A percentile compares a stretch with the other conserved stretches of the same genome.
These are phyloP conservation scores for Elegia similella DNA, from an alignment of 2,888 invertebrate species.

Conservation along the genomic window DNA sequence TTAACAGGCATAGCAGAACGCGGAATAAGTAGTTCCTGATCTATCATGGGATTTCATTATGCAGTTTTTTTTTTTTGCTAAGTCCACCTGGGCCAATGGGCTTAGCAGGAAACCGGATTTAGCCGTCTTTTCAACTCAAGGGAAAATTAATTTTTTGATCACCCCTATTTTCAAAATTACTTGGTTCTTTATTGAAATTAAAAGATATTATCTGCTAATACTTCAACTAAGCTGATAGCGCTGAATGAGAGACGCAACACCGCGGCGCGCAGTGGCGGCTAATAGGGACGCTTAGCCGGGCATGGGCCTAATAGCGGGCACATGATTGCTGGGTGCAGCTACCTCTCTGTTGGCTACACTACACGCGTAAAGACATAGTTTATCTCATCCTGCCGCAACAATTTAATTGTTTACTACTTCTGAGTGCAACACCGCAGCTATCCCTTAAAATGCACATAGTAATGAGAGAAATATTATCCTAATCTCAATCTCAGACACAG, in stretches of 20 bases:
- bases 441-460: neutral
- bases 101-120: too few species aligned
- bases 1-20: too few species aligned
- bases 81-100: too few species aligned
- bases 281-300: conserved; percentile 62
- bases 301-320: conserved; percentile 49
- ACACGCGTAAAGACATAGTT: neutral
- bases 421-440: conserved; percentile 21
- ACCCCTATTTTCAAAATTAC: conserved; percentile 17
- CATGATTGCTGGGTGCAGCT: conserved; percentile 53
- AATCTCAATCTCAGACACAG: conserved; percentile 5
- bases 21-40: too few species aligned
- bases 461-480: conserved; percentile 1
- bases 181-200: conserved; percentile 43
- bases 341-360: neutral
- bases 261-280: conserved; percentile 42
- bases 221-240: conserved; percentile 36
- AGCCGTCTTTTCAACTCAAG: too few species aligned
- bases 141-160: neutral
- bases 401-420: conserved; percentile 44
- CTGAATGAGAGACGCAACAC: conserved; percentile 30
- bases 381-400: conserved; percentile 2
- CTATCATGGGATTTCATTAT: too few species aligned
- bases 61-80: too few species aligned
- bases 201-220: conserved; percentile 55